Conservation (phyloP, 92 coral and sea anemone genomes). For the Actinernus sp. region DNA sequence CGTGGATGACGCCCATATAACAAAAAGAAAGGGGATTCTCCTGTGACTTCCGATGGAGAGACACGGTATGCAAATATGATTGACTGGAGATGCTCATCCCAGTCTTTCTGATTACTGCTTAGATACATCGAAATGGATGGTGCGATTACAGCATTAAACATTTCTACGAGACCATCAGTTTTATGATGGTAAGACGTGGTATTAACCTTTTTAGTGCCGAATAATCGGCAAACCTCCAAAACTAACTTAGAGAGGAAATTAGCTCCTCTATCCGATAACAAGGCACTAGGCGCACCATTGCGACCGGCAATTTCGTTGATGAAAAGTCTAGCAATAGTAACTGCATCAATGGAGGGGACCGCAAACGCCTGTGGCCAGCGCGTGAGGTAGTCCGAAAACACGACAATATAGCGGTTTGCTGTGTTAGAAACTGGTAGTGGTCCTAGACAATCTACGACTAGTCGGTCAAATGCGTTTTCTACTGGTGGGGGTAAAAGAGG, state of each 20-base stretch:
- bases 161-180: constrained; percentile 42
- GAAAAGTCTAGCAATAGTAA: constrained; percentile 11
- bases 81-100: constrained; percentile 56
- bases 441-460: constrained; percentile 38
- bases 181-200: constrained; percentile 71
- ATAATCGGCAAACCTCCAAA: constrained; percentile 25
- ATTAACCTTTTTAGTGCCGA: constrained; percentile 49
- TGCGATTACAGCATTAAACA: constrained; percentile 34
- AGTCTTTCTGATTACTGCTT: constrained; percentile 36
- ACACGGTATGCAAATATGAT: constrained; percentile 54
- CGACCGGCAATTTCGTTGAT: constrained; percentile 28
- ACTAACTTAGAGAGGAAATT: constrained; percentile 30
- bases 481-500: constrained; percentile 45
- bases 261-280: constrained; percentile 35
- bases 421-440: constrained; percentile 53
- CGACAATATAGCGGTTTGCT: constrained; percentile 66
- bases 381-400: constrained; percentile 59
- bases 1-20: constrained; percentile 57
- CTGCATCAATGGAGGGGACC: constrained; percentile 27
- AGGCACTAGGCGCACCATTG: constrained; percentile 41
- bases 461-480: constrained; percentile 27
- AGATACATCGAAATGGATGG: constrained; percentile 50
- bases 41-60: constrained; percentile 36
- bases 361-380: constrained; percentile 72
- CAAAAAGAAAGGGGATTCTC: constrained; percentile 54